Evolutionary conservation across 2,888 invertebrate genomes (phyloP), one percentile per base, ranked within the genome.

Genomic region (Drepanosiphum platanoidis): DNA sequence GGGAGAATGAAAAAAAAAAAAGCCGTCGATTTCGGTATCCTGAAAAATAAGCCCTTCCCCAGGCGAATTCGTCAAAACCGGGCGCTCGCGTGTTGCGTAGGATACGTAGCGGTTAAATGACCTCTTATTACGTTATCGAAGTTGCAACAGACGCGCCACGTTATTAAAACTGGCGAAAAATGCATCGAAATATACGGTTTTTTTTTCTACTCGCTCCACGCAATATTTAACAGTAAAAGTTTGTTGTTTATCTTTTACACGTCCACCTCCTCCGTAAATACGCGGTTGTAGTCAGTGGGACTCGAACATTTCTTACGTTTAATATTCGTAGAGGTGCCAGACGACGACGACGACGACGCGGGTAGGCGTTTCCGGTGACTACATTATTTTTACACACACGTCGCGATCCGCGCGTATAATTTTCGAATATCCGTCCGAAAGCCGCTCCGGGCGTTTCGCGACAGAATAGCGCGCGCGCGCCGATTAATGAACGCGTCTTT

Each of bases 291-390:
- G 22, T 1, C 18, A 52, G 52, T 52, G 18, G 18, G 52, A 52
- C 22, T 52, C 52, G 8, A 15, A 52, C 4, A 18, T 52, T 52
- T 52, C 52, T 22, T n/a, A n/a, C n/a, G n/a, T n/a, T n/a, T n/a
- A n/a, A n/a, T n/a, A n/a, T n/a, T n/a, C n/a, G n/a, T n/a, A n/a
- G n/a, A n/a, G n/a, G n/a, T 18, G 18, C 52, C 15, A 52, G 22
- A 52, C 52, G 52, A 4, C 52, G 22, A 15, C 22, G 4, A 52
- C 52, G 22, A 52, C 22, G 52, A 52, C 52, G 22, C 2, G 3
- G 30, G 64, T 64, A 64, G 64, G 64, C 64, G 64, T 64, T 64
- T 64, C 64, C 64, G 64, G 64, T 64, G 64, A 27, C 8, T 3
- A 64, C 30, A 64, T 30, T 64, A 13, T 30, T 64, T 9, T 9